Conservation (phyloP, 2,797 vertebrate species). For the Rallus crepitans region DNA sequence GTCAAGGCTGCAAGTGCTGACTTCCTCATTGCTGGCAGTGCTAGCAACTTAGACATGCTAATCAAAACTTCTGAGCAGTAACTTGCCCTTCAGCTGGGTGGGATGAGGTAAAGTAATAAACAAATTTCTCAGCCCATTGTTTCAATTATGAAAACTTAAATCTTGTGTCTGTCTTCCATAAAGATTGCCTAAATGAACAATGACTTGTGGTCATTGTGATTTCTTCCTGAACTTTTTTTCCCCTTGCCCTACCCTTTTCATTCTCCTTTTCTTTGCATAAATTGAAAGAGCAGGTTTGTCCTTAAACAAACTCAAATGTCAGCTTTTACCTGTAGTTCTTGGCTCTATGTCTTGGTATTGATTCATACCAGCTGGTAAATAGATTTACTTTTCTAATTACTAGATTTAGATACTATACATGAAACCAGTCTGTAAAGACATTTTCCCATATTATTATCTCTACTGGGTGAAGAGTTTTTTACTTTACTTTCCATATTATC, state of each 20-base stretch:
- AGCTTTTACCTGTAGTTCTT: conserved; percentile 4
- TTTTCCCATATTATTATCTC: neutral
- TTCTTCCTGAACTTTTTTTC: neutral
- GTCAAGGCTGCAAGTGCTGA: neutral
- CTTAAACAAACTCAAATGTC: neutral
- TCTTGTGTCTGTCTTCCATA: neutral
- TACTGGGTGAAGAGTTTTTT: neutral
- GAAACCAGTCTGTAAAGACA: neutral
- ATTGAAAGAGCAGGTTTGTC: neutral
- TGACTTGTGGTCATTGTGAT: neutral
- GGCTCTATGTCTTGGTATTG: neutral
- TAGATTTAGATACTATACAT: neutral
- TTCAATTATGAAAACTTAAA: conserved; percentile 9
- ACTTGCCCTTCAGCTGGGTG: neutral
- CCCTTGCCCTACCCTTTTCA: neutral
- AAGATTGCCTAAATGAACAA: neutral
- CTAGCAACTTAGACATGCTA: neutral
- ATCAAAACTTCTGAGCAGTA: neutral
- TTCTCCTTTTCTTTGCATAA: neutral
- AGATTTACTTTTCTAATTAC: neutral
- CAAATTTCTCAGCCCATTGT: neutral
- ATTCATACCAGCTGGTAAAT: neutral
- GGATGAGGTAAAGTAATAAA: neutral
- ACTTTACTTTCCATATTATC: neutral
- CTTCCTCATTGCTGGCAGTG: neutral